Evolutionary conservation across 2,797 vertebrate species (phyloP), one percentile per base, ranked within the genome.

Genomic region (Parambassis ranga): DNA sequence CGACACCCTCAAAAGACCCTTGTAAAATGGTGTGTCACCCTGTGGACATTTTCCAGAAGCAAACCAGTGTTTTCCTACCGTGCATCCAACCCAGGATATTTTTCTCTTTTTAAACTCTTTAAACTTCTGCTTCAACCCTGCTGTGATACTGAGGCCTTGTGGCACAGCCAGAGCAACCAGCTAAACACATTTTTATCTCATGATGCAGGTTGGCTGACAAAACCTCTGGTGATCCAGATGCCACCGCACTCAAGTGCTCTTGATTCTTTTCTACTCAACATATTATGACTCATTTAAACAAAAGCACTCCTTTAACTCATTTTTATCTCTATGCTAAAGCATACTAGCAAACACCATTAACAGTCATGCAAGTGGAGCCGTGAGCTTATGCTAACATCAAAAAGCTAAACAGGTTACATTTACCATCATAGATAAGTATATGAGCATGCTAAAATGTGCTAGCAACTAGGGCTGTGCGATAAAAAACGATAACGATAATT

Each of bases 21-120:
- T 70, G 71, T 91, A 91, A 92, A 92, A 80, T 22, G 60, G 67
- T 88, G 84, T 87, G 90, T 91, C 89, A 92, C 77, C 71, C 59
- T 30, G 74, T 89, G 89, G 91, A 89, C 60, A 19, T 37, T 58
- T 79, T 90, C 89, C 90, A 91, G 70, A 73, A 85, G 74, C 85
- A 77, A 88, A 90, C 79, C 63, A 75, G 51, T 70, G 77, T 93
- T 92, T 93, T 92, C 91, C 91, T 71, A 86, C 61, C 48, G 52
- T 13, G 56, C 61, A 31, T 91, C 90, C 88, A 92, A 89, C 75
- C 74, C 80, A 72, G 67, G 82, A 87, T 76, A 75, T 79, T 82
- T 84, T 82, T 87, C 68, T 77, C 58, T 81, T 81, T 66, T 79
- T 82, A 84, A 82, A 87, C 68, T 77, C 58, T 81, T 81, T 66